These are phyloP conservation scores for Aphidoletes aphidimyza DNA, from an alignment of 2,888 invertebrate genomes.

Conservation along the genomic window DNA sequence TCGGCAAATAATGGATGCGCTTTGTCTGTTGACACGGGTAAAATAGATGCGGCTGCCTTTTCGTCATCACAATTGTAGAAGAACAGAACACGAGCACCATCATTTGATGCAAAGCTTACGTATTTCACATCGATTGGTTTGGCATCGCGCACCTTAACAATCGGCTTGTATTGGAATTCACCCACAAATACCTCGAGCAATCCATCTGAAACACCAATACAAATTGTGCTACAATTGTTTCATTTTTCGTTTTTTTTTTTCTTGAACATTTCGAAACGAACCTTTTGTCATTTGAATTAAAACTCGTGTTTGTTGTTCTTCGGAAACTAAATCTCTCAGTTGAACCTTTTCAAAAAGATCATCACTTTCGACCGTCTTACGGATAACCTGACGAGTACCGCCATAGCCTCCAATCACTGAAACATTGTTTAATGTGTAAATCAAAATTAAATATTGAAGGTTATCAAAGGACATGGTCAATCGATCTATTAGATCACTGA, in stretches of 20 bases:
- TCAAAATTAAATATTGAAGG: background rate
- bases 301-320: background rate
- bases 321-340: background rate
- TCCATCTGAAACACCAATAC: background rate
- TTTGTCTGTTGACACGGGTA: background rate
- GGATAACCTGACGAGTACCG: background rate
- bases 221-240: background rate
- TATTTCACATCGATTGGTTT: conserved; percentile 40
- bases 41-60: background rate
- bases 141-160: background rate
- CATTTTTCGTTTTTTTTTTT: background rate
- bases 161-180: conserved; percentile 7
- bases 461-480: too few species aligned
- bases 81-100: conserved; percentile 6
- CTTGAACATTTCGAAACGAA: background rate
- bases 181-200: conserved; percentile 19
- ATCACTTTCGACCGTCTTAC: background rate
- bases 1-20: background rate
- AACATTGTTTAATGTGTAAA: background rate
- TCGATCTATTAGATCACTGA: too few species aligned
- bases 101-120: conserved; percentile 41
- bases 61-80: conserved; percentile 42
- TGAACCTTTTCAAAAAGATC: background rate
- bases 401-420: conserved; percentile 15
- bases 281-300: conserved; percentile 47